Evolutionary conservation across 2,113 vertebrate species (phyloP).

Genomic region (Xyrauchen texanus): DNA sequence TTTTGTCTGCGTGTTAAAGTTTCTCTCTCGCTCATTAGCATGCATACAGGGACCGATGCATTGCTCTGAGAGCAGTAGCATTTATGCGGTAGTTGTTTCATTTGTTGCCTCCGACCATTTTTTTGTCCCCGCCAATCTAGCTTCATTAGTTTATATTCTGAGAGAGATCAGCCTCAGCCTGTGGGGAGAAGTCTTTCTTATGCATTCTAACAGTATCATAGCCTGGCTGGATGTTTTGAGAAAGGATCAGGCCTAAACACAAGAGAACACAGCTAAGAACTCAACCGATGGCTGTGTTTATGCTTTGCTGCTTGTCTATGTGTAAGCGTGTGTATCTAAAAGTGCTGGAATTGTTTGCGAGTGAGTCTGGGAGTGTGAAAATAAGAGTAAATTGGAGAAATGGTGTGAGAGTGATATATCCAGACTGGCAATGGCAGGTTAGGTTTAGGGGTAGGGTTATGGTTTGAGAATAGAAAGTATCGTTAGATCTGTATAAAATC

Average conservation of each 20-base stretch:
- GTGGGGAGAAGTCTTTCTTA: slow-evolving; percentile 38
- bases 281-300: slow-evolving; percentile 30
- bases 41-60: neutral
- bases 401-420: neutral
- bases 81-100: slow-evolving; percentile 41
- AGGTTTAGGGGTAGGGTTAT: too few relatives aligned
- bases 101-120: slow-evolving; percentile 27
- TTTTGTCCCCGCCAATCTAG: slow-evolving; percentile 3
- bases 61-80: slow-evolving; percentile 1
- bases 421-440: slow-evolving; percentile 17
- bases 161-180: slow-evolving; percentile 45
- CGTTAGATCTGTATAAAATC: too few relatives aligned
- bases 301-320: slow-evolving; percentile 27
- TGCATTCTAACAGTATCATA: slow-evolving; percentile 42
- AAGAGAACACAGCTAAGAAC: slow-evolving; percentile 16
- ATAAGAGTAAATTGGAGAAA: neutral
- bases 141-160: slow-evolving; percentile 45
- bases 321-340: neutral
- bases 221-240: slow-evolving; percentile 10
- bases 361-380: neutral
- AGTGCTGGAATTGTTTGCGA: neutral
- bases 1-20: slow-evolving; percentile 4
- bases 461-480: too few relatives aligned
- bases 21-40: slow-evolving; percentile 21
- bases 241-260: slow-evolving; percentile 5